Evolutionary conservation across 2,888 invertebrate genomes (phyloP), one percentile per base, ranked within the genome.

Genomic region (Sinelater perroti): DNA sequence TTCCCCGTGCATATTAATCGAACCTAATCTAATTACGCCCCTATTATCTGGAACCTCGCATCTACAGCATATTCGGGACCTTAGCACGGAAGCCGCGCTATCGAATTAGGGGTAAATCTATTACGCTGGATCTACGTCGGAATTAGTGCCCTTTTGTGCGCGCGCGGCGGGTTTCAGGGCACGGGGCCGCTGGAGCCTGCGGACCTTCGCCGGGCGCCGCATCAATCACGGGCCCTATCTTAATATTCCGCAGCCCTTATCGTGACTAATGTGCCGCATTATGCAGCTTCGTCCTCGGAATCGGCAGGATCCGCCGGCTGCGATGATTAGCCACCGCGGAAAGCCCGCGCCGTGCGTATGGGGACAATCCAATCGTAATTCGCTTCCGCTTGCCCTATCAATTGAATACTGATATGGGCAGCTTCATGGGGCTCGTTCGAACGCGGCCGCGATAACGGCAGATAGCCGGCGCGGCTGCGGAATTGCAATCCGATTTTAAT

Each of bases 191-290:
- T 13, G 2, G 46, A 51, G 30, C 44, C 35, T 40, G n/a, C n/a
- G 46, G 45, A 24, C 44, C 35, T 50, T 51, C 44, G 36, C 26
- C 16, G 30, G 38, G 17, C 26, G 13, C 56, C 56, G 40, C 56
- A 56, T 56, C 51, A 56, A 56, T 56, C 51, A 56, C 45, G 24
- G 31, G 28, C 40, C 10, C 55, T 47, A 55, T 47, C 55, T 47
- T 55, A 47, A 46, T 40, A 55, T 55, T 38, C 28, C 28, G 18
- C 38, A 8, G 16, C 30, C 40, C 47, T 31, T 55, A 55, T 35
- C 40, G 18, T 30, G 17, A 21, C 40, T 46, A 55, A 55, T 40
- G 21, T 26, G 10, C 33, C 24, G 14, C n/a, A n/a, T n/a, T n/a
- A n/a, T n/a, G n/a, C n/a, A n/a, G n/a, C n/a, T n/a, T n/a, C n/a